Evolutionary conservation across 2,888 invertebrate genomes (phyloP).

Genomic region (Liposcelis brunnea): DNA sequence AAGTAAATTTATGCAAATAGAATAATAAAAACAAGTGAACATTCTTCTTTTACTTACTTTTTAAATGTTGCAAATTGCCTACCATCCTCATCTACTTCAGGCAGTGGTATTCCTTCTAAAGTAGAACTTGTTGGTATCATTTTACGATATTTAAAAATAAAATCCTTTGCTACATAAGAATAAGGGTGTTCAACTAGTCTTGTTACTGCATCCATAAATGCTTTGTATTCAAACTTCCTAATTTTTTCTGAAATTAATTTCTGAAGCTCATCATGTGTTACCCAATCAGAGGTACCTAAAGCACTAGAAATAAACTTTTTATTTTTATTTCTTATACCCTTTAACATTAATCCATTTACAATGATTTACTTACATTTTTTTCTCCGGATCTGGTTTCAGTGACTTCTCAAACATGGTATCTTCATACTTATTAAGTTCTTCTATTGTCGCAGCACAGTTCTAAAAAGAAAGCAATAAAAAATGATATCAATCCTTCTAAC

Average conservation of each 20-base stretch:
- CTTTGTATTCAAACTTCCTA: conserved; percentile 49
- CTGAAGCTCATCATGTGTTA: conserved; percentile 48
- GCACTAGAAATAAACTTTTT: too few species aligned
- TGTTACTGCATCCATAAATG: conserved; percentile 54
- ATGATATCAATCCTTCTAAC: conserved; percentile 12
- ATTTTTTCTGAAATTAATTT: conserved; percentile 27
- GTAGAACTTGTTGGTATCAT: conserved; percentile 33
- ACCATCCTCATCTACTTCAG: conserved; percentile 47
- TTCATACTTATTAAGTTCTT: conserved; percentile 47
- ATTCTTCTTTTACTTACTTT: conserved; percentile 4
- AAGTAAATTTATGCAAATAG: too few species aligned
- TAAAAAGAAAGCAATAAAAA: conserved; percentile 23
- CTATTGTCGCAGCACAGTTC: conserved; percentile 51
- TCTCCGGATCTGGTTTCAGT: conserved; percentile 38
- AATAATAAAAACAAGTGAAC: neutral
- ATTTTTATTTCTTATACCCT: neutral
- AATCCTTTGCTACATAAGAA: conserved; percentile 49
- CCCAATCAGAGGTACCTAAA: conserved; percentile 40
- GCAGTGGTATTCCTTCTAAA: conserved; percentile 39
- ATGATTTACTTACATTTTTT: conserved; percentile 32
- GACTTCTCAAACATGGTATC: conserved; percentile 49
- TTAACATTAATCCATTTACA: neutral
- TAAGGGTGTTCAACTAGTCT: conserved; percentile 53
- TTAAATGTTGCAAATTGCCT: conserved; percentile 42
- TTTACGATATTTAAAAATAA: conserved; percentile 52